These are phyloP conservation scores for Chaitophorus viminalis DNA, from an alignment of 2,888 invertebrate species.

Conservation along the genomic window DNA sequence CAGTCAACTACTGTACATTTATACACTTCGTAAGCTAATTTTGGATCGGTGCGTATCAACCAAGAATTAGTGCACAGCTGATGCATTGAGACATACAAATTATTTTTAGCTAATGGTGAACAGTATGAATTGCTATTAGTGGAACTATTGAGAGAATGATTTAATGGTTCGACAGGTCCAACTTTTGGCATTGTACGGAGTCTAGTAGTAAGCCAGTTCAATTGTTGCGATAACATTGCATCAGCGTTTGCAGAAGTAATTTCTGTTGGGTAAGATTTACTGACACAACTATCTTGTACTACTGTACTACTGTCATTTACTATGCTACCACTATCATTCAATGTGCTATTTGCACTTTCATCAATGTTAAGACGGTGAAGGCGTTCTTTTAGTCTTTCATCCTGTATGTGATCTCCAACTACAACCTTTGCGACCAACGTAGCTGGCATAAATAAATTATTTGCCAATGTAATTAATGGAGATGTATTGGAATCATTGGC, in stretches of 20 bases:
- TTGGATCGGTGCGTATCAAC: conserved; percentile 46
- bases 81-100: background rate
- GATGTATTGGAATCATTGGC: background rate
- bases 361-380: background rate
- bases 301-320: background rate
- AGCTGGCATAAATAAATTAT: conserved; percentile 46
- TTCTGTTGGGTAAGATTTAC: background rate
- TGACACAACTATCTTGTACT: background rate
- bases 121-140: background rate
- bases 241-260: background rate
- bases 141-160: conserved; percentile 32
- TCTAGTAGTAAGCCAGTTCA: conserved; percentile 35
- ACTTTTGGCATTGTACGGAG: background rate
- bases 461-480: conserved; percentile 32
- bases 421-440: conserved; percentile 50
- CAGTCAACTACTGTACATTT: conserved; percentile 37
- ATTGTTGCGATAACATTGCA: conserved; percentile 2
- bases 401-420: background rate
- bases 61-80: conserved; percentile 33
- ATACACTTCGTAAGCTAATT: conserved; percentile 46
- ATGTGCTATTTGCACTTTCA: background rate
- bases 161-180: background rate
- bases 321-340: background rate
- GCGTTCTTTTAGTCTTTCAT: conserved; percentile 9
- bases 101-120: background rate